phyloP scores from a whole-genome alignment of 2,113 vertebrate genomes.

The Prunella himalayana region DNA sequence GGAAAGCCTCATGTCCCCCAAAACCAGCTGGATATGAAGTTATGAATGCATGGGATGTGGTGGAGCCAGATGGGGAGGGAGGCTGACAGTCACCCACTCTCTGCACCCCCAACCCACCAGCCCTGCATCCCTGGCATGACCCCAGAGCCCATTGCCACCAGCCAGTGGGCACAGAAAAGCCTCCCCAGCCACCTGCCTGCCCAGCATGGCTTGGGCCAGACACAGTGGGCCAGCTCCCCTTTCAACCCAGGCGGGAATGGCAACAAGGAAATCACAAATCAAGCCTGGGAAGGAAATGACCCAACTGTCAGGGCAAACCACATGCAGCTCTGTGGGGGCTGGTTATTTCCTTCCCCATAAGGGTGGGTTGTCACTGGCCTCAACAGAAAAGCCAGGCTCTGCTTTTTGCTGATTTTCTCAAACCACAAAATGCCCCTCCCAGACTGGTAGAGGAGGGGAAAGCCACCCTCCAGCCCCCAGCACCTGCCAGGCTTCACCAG shows the following conservation, averaged over 20 bases:
- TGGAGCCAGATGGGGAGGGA: background rate
- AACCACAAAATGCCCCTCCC: background rate
- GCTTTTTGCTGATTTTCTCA: background rate
- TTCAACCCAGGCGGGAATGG: background rate
- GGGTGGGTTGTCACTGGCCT: background rate
- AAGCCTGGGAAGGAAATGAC: background rate
- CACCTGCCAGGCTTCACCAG: background rate
- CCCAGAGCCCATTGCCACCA: background rate
- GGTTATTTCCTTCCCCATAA: background rate
- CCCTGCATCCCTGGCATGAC: background rate
- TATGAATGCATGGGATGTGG: background rate
- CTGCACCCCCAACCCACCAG: background rate
- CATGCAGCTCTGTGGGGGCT: background rate
- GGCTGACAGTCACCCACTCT: background rate
- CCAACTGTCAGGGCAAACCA: rapidly evolving
- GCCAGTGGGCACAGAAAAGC: rapidly evolving
- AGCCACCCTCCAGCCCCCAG: background rate
- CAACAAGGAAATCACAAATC: background rate
- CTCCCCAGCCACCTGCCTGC: background rate
- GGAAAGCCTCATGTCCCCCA: background rate
- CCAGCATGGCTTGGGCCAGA: background rate
- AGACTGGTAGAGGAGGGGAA: background rate
- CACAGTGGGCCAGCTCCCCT: rapidly evolving
- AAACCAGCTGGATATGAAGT: background rate
- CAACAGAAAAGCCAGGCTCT: background rate